Percentiles rank a stretch among this genome's conserved stretches.
Evolutionary conservation across 2,888 invertebrate species (phyloP).

Genomic region (Galerucella calmariensis): DNA sequence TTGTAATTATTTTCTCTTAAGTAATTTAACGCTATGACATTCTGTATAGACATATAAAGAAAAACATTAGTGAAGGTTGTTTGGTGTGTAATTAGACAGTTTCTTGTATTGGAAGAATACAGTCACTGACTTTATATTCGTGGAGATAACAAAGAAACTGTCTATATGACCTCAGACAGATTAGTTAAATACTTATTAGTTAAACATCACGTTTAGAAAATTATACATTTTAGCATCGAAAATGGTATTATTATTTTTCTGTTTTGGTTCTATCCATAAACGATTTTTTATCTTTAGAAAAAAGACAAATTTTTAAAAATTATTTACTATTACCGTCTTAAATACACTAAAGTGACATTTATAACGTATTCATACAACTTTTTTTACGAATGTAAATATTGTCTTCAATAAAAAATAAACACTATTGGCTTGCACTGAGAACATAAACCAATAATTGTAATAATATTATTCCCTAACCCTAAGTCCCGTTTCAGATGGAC

Average conservation of each 20-base stretch:
- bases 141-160: slow-evolving; percentile 24
- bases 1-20: not conserved
- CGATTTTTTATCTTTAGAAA: not conserved
- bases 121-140: not conserved
- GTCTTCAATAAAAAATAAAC: too few relatives aligned
- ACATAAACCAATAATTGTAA: too few relatives aligned
- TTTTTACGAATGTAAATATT: too few relatives aligned
- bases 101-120: slow-evolving; percentile 5
- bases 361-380: too few relatives aligned
- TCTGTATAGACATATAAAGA: not conserved
- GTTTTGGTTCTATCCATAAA: slow-evolving; percentile 10
- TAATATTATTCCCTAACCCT: too few relatives aligned
- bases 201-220: slow-evolving; percentile 21
- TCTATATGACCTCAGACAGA: slow-evolving; percentile 17
- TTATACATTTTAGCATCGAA: slow-evolving; percentile 16
- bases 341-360: not conserved
- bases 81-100: slow-evolving; percentile 3
- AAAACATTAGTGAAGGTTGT: slow-evolving; percentile 17
- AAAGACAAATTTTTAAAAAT: not conserved
- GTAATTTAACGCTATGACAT: not conserved
- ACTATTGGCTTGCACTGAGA: too few relatives aligned
- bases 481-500: too few relatives aligned
- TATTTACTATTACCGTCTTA: not conserved
- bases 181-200: slow-evolving; percentile 27
- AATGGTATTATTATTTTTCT: slow-evolving; percentile 12